A percentile compares a stretch with the other conserved stretches of the same genome.
These are phyloP conservation scores for Polyommatus icarus DNA, from an alignment of 2,888 invertebrate species.

Conservation along the genomic window DNA sequence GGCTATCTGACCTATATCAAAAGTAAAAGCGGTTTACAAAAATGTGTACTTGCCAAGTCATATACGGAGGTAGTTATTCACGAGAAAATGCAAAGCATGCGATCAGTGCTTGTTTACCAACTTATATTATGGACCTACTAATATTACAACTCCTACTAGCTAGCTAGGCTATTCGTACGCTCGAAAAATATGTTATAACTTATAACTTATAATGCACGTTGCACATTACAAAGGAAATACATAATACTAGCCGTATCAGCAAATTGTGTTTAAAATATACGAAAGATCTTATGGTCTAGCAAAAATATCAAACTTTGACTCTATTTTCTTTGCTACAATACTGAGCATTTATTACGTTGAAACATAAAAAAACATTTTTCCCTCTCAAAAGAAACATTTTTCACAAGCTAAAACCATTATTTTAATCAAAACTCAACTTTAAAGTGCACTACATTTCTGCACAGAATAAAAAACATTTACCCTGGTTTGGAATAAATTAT, in stretches of 20 bases:
- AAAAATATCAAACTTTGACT: neutral
- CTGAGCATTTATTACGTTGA: neutral
- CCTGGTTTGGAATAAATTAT: slow-evolving; percentile 17
- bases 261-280: neutral
- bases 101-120: neutral
- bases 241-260: no score
- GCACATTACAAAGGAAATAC: no score
- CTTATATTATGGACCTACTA: neutral
- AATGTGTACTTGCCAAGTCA: neutral
- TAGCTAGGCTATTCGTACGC: no score
- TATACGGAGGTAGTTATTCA: neutral
- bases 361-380: neutral
- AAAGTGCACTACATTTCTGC: slow-evolving; percentile 7
- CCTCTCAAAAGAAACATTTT: slow-evolving; percentile 4
- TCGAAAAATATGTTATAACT: no score
- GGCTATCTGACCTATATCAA: slow-evolving; percentile 17
- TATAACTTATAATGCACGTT: no score
- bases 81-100: neutral
- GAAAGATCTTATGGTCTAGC: neutral
- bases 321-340: neutral
- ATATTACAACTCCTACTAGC: no score
- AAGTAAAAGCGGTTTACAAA: slow-evolving; percentile 5
- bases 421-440: slow-evolving; percentile 23
- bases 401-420: neutral
- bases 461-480: neutral